Base-by-base conservation (phyloP, 92 coral and sea anemone species). In the Paragorgia papillata region DNA sequence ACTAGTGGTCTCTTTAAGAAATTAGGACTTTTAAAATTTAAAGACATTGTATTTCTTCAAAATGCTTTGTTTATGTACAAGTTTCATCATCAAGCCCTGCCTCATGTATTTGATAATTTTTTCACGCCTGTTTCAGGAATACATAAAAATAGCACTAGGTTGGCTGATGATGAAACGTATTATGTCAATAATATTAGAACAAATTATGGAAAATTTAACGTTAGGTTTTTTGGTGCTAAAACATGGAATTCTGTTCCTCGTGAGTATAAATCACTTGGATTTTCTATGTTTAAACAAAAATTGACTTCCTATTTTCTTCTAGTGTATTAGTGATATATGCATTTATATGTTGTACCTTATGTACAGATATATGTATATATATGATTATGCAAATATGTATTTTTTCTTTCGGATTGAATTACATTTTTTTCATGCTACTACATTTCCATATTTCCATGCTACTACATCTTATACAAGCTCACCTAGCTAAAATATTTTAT, bases 131-230 rank as follows among this genome's bases (percentile, higher is more conserved):
- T 56, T 56, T 22, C 28, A 22, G 13, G 22, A 56, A 56, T 13
- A 56, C 62, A 56, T 56, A 56, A 22, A 22, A 13, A 56, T 6
- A 56, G 18, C 17, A 56, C 62, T 28, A 13, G 62, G 62, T 7
- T 56, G 28, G 62, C 15, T 56, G 28, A 22, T 22, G 33, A 28
- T 22, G 7, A 22, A 22, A 3, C 62, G 7, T 13, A 56, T 22
- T 56, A 8, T 22, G 12, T 56, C 17, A 22, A 3, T 22, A 22
- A 56, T 22, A 22, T 56, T 22, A 56, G 62, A 22, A 56, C 62
- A 56, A 56, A 56, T 56, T 56, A 56, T 56, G 62, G 62, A 7
- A 56, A 56, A 56, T 56, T 56, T 56, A 56, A 56, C 26, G 17
- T 51, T 51, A 51, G 58, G 8, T 51, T 51, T 51, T 17, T 22